These are phyloP conservation scores for Xenentodon cancila DNA, from an alignment of 2,797 vertebrate species.

Conservation along the genomic window DNA sequence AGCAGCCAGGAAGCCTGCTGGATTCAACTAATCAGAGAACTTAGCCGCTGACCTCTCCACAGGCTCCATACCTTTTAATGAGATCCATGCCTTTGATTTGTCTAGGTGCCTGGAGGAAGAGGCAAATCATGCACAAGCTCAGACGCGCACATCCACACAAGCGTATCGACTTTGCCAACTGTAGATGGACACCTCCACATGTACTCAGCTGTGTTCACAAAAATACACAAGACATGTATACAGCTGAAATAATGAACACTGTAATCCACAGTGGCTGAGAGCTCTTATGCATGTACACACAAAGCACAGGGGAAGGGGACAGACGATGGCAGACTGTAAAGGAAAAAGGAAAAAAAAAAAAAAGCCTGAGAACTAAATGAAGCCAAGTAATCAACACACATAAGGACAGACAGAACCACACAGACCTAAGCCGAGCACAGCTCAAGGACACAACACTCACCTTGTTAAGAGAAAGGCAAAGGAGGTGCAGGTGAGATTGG, in stretches of 20 bases:
- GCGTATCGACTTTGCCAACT: constrained; percentile 20
- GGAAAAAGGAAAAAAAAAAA: constrained; percentile 25
- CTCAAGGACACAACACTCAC: constrained; percentile 74
- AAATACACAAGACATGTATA: constrained; percentile 25
- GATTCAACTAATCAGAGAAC: constrained; percentile 73
- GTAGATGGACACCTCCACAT: constrained; percentile 31
- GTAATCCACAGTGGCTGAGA: constrained; percentile 47
- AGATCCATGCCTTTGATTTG: constrained; percentile 79
- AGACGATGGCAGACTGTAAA: constrained; percentile 28
- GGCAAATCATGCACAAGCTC: constrained; percentile 48
- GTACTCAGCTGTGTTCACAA: constrained; percentile 27
- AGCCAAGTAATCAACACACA: constrained; percentile 57
- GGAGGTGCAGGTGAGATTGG: constrained; percentile 77
- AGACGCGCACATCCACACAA: constrained; percentile 18
- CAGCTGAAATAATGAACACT: constrained; percentile 59
- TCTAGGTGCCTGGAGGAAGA: constrained; percentile 60
- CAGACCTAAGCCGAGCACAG: constrained; percentile 30
- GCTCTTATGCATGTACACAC: constrained; percentile 28
- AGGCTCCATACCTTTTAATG: constrained; percentile 73
- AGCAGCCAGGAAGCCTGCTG: constrained; percentile 40
- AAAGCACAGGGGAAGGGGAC: constrained; percentile 36
- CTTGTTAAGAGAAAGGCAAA: constrained; percentile 70
- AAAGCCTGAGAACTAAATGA: constrained; percentile 40
- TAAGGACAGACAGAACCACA: constrained; percentile 32
- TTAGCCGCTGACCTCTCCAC: constrained; percentile 73